A percentile compares a stretch with the other conserved stretches of the same genome.
Conservation (phyloP, 1,140 invertebrate species). For the Pantala flavescens region DNA sequence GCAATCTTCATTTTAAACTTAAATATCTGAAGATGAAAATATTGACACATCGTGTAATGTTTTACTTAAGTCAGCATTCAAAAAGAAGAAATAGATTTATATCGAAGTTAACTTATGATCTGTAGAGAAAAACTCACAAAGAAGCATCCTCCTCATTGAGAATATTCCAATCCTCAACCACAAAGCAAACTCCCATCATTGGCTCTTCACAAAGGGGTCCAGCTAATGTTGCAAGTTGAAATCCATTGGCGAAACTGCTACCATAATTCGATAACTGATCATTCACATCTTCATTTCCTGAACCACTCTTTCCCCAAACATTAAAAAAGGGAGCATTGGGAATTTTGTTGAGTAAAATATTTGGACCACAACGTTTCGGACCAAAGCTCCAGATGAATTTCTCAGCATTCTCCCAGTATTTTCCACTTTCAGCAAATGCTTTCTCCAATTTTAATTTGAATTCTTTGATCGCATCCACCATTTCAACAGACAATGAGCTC, state of each 20-base stretch:
- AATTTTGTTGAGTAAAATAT: conserved; percentile 72
- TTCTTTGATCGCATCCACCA: conserved; percentile 42
- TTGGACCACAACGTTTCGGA: conserved; percentile 77
- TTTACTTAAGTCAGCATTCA: too few relatives aligned
- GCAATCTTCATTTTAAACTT: too few relatives aligned
- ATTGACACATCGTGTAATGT: too few relatives aligned
- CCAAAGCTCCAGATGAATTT: conserved; percentile 84
- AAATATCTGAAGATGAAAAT: too few relatives aligned
- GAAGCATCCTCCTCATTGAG: conserved; percentile 30
- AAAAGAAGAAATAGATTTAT: too few relatives aligned
- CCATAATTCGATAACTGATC: conserved; percentile 51
- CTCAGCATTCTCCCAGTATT: conserved; percentile 45
- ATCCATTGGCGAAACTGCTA: conserved; percentile 83
- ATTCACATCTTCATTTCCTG: conserved; percentile 26
- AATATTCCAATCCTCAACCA: conserved; percentile 67
- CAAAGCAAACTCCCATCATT: conserved; percentile 87
- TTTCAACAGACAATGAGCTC: conserved; percentile 37
- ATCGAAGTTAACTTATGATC: conserved; percentile 7
- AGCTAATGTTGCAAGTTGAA: conserved; percentile 79
- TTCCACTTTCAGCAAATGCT: conserved; percentile 47
- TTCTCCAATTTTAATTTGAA: conserved; percentile 54
- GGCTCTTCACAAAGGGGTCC: conserved; percentile 93
- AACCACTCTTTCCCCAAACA: conserved; percentile 34
- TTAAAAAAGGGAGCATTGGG: conserved; percentile 35
- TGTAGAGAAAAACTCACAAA: conserved; percentile 5